Evolutionary conservation across 2,113 vertebrate species (phyloP).

Genomic region (Oryzias curvinotus): DNA sequence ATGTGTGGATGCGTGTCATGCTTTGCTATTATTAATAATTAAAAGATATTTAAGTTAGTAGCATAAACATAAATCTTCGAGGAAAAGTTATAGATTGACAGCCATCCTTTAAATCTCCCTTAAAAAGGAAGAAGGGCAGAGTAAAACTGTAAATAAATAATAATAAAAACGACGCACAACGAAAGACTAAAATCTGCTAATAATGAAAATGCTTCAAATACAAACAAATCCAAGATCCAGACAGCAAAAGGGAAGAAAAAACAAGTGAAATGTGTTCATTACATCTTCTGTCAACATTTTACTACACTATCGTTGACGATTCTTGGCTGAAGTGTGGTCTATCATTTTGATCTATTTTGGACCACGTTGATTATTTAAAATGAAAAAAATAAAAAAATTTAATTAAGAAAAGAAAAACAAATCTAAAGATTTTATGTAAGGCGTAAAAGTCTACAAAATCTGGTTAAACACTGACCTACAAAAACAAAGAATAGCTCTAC

Average conservation of each 20-base stretch:
- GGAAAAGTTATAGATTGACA: too few species aligned
- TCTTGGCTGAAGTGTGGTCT: background rate
- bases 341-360: background rate
- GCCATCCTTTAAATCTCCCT: slow-evolving; percentile 32
- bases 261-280: background rate
- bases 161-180: slow-evolving; percentile 15
- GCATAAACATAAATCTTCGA: too few species aligned
- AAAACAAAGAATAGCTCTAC: too few species aligned
- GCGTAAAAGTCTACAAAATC: too few species aligned
- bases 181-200: slow-evolving; percentile 17
- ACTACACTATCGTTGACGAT: background rate
- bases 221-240: slow-evolving; percentile 23
- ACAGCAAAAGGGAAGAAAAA: slow-evolving; percentile 47
- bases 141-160: slow-evolving; percentile 14
- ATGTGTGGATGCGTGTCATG: too few species aligned
- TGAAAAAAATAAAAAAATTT: too few species aligned
- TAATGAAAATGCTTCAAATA: slow-evolving; percentile 5
- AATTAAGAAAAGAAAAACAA: too few species aligned
- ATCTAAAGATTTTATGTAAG: too few species aligned
- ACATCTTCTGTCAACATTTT: slow-evolving; percentile 5
- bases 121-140: slow-evolving; percentile 10
- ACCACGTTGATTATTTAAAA: too few species aligned
- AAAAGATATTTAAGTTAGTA: too few species aligned
- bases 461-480: too few species aligned
- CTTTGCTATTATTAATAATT: too few species aligned